Percentiles rank a stretch among this genome's conserved stretches.
These are phyloP conservation scores for Oryzias celebensis DNA, from an alignment of 2,113 vertebrate species.

Conservation along the genomic window DNA sequence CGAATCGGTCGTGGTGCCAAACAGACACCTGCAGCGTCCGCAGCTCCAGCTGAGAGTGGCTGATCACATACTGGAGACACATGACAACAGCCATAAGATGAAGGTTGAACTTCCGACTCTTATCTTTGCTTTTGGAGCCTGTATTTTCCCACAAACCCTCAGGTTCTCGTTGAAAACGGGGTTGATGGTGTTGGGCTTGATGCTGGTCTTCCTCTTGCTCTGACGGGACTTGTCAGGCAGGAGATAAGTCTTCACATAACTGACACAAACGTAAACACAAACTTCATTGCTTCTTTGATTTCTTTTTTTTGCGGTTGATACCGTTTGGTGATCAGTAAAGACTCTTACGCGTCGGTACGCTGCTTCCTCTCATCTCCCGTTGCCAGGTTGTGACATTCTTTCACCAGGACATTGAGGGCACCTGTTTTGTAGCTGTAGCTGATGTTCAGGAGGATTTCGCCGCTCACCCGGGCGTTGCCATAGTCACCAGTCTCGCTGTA, in stretches of 20 bases:
- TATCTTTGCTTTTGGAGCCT: not conserved
- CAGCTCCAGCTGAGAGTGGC: conserved; percentile 93
- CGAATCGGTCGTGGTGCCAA: conserved; percentile 97
- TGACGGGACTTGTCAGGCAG: conserved; percentile 95
- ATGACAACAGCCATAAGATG: not conserved
- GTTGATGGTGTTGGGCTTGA: conserved; percentile 89
- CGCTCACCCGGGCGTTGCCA: conserved; percentile 89
- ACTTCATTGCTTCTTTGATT: not conserved
- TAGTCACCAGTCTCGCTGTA: conserved; percentile 98
- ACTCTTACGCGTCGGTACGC: conserved; percentile 90
- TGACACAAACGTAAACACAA: conserved; percentile 47
- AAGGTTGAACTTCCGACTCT: not conserved
- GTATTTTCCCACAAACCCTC: conserved; percentile 78
- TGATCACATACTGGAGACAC: conserved; percentile 88
- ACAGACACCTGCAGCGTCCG: conserved; percentile 92
- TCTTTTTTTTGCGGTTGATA: not conserved
- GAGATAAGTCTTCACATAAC: conserved; percentile 96
- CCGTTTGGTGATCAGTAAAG: not conserved
- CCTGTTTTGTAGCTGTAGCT: conserved; percentile 96
- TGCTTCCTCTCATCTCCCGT: conserved; percentile 91
- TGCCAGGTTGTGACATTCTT: conserved; percentile 92
- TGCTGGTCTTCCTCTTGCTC: conserved; percentile 95
- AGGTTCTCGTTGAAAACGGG: conserved; percentile 93
- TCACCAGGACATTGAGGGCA: conserved; percentile 89
- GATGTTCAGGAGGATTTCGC: conserved; percentile 91